Evolutionary conservation across 1,140 invertebrate species (phyloP), one percentile per base, ranked within the genome.

Genomic region (Acyrthosiphon pisum): DNA sequence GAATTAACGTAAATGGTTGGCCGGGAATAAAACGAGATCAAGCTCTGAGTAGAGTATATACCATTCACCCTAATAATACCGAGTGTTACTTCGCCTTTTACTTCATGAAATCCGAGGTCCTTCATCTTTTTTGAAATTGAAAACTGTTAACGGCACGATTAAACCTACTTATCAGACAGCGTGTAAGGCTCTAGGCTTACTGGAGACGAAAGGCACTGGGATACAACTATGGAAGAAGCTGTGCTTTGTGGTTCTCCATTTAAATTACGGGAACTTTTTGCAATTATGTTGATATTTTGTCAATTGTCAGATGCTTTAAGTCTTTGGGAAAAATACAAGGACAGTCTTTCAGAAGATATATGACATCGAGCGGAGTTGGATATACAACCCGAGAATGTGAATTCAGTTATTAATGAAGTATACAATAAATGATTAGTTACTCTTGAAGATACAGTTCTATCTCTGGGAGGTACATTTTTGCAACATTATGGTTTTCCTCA

Each of bases 391-490:
- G 93, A 94, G 23, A 86, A 95, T 94, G 81, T 37, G 37, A 37
- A 83, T 22, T 50, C 48, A 50, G 18, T 50, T 50, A 50, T 50
- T 50, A 50, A 50, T 50, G 14, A 50, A 50, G 48, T 94, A 94
- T 89, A 94, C 93, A 94, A 93, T 93, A 94, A 88, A 93, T 8
- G 94, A 94, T 94, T 95, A 93, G 94, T 95, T 88, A 87, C 93
- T 87, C 94, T 95, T 93, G 95, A 95, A 94, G 94, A 95, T 93
- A 94, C 95, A 94, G 94, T 94, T 94, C 94, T 94, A 44, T 93
- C 94, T 94, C 95, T 95, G 37, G 6, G 44, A 46, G 44, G 44
- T 9, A 46, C 0, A 46, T 46, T 0, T 46, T 46, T 46, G 44
- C 44, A 46, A 46, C 44, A 46, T 46, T 46, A 46, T 46, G 44